Conservation (phyloP, 2,888 invertebrate genomes). For the Galerucella calmariensis region DNA sequence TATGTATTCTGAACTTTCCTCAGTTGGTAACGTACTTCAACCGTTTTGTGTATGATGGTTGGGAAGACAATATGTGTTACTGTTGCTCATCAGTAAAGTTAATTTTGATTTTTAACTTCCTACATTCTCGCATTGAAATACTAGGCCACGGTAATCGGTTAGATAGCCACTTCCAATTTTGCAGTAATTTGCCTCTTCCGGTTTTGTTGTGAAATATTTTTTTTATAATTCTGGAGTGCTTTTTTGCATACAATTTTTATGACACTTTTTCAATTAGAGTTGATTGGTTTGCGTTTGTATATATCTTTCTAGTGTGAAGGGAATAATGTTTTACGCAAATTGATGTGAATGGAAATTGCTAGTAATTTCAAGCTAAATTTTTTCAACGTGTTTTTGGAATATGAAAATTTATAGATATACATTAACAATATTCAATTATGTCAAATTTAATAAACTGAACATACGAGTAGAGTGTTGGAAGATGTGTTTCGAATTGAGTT, state of each 20-base stretch:
- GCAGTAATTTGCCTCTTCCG: not conserved
- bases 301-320: not conserved
- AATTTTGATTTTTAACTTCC: no score
- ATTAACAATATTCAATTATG: not conserved
- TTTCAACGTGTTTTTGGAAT: not conserved
- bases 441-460: not conserved
- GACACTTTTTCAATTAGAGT: conserved; percentile 26
- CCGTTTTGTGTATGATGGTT: no score
- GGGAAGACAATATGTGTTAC: no score
- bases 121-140: no score
- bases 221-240: conserved; percentile 6
- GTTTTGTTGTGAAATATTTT: not conserved
- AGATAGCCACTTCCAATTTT: not conserved
- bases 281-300: conserved; percentile 21
- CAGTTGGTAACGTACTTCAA: no score
- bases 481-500: no score
- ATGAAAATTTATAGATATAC: not conserved
- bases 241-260: conserved; percentile 19
- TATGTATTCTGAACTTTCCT: no score
- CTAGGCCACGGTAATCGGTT: not conserved
- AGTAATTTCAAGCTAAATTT: not conserved
- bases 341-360: conserved; percentile 15
- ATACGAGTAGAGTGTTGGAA: no score
- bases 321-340: conserved; percentile 18
- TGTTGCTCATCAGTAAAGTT: no score